These are phyloP conservation scores for Heliornis fulica DNA, from an alignment of 2,113 vertebrate genomes.

Conservation along the genomic window DNA sequence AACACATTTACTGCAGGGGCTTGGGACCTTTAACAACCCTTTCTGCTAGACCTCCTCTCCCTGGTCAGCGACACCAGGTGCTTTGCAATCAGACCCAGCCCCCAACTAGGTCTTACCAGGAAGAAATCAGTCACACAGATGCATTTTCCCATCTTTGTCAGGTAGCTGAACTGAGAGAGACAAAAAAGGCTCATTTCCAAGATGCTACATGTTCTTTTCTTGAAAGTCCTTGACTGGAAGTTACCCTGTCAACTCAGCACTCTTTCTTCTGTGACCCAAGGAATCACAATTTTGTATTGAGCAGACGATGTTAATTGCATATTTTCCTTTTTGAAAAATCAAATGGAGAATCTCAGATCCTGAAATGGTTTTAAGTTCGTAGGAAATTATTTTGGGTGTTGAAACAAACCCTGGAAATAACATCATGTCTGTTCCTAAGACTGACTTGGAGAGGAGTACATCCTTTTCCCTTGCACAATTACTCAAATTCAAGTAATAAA, in stretches of 20 bases:
- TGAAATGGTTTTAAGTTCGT: background rate
- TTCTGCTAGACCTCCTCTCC: background rate
- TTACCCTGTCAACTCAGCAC: background rate
- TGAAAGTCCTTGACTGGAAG: background rate
- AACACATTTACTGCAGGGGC: background rate
- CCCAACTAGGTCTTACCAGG: background rate
- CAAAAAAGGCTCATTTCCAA: background rate
- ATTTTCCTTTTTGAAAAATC: background rate
- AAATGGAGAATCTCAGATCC: background rate
- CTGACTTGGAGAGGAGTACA: background rate
- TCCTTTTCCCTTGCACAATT: background rate
- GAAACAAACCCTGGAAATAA: background rate
- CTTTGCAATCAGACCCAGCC: background rate
- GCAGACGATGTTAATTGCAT: fast-evolving
- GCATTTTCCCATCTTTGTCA: background rate
- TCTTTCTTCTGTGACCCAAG: background rate
- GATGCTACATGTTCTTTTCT: background rate
- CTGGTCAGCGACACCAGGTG: no score
- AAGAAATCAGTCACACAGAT: background rate
- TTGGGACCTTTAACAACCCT: background rate
- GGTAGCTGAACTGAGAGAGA: background rate
- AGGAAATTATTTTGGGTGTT: background rate
- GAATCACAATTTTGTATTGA: background rate
- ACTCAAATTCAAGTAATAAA: background rate
- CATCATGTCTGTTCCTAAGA: background rate